phyloP scores from a whole-genome alignment of 2,888 invertebrate genomes.

The Clostera curtula region DNA sequence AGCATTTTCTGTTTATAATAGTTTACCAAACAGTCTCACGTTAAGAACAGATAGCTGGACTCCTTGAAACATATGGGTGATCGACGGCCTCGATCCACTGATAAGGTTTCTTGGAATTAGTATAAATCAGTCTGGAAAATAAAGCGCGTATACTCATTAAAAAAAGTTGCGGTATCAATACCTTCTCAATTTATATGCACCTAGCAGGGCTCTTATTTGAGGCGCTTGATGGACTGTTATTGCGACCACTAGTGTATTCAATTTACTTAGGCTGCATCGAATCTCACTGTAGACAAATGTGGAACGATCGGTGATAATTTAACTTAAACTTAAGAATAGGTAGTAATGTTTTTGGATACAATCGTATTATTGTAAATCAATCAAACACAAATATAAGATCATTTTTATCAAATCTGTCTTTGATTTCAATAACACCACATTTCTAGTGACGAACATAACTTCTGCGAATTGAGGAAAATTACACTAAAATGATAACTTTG shows the following conservation, averaged over 20 bases:
- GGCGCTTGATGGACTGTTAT: slow-evolving; percentile 22
- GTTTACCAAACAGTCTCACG: no score
- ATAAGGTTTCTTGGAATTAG: no score
- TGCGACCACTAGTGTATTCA: slow-evolving; percentile 23
- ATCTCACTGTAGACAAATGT: slow-evolving; percentile 31
- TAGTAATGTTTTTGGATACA: slow-evolving; percentile 55
- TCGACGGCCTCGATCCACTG: no score
- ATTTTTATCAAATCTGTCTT: slow-evolving; percentile 40
- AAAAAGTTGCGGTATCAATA: no score
- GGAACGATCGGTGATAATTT: slow-evolving; percentile 50
- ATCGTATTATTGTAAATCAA: slow-evolving; percentile 58
- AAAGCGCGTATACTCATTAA: no score
- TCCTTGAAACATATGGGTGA: no score
- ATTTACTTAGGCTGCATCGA: slow-evolving; percentile 33
- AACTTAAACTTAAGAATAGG: slow-evolving; percentile 49
- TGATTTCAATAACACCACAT: slow-evolving; percentile 7
- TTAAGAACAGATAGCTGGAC: no score
- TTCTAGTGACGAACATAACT: neutral
- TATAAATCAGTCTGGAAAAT: no score
- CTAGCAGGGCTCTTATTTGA: slow-evolving; percentile 8
- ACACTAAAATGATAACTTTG: neutral
- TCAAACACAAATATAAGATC: slow-evolving; percentile 50
- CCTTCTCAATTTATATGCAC: no score
- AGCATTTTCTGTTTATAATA: slow-evolving; percentile 9
- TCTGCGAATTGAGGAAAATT: neutral